phyloP scores from a whole-genome alignment of 2,888 invertebrate genomes.

The Pollenia angustigena region DNA sequence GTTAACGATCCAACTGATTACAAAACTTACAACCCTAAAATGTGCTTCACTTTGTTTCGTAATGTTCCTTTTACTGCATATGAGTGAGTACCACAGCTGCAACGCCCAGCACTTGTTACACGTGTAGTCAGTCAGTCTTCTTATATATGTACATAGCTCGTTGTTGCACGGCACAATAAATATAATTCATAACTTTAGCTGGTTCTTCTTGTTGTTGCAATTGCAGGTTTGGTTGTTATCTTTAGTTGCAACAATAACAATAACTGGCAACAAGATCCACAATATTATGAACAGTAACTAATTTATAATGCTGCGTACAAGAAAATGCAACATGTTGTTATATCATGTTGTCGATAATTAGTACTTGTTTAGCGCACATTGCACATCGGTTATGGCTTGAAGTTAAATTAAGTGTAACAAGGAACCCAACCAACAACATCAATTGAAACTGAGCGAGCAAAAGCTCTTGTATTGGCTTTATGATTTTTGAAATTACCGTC shows the following conservation, averaged over 20 bases:
- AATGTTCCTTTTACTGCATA: conserved; percentile 3
- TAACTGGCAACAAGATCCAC: conserved; percentile 73
- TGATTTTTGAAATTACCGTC: not conserved
- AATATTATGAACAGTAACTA: conserved; percentile 73
- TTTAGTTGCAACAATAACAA: conserved; percentile 65
- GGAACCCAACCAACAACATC: conserved; percentile 6
- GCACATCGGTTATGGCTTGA: conserved; percentile 39
- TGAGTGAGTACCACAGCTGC: conserved; percentile 45
- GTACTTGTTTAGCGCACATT: conserved; percentile 75
- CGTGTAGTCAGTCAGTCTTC: conserved; percentile 24
- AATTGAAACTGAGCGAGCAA: not conserved
- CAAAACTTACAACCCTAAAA: conserved; percentile 61
- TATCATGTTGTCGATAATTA: conserved; percentile 77
- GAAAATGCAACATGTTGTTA: conserved; percentile 67
- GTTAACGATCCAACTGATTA: conserved; percentile 62
- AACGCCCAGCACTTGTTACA: conserved; percentile 71
- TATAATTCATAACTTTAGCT: conserved; percentile 67
- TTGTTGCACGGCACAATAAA: conserved; percentile 45
- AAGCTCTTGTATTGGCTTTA: not conserved
- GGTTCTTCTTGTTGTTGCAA: conserved; percentile 2
- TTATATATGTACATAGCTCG: conserved; percentile 20
- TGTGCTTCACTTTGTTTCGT: conserved; percentile 41
- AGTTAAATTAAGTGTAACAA: conserved; percentile 65
- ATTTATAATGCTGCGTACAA: conserved; percentile 70
- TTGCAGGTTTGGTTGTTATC: conserved; percentile 25